Evolutionary conservation across 2,888 invertebrate genomes (phyloP), one percentile per base, ranked within the genome.

Genomic region (Marronus borbonicus): DNA sequence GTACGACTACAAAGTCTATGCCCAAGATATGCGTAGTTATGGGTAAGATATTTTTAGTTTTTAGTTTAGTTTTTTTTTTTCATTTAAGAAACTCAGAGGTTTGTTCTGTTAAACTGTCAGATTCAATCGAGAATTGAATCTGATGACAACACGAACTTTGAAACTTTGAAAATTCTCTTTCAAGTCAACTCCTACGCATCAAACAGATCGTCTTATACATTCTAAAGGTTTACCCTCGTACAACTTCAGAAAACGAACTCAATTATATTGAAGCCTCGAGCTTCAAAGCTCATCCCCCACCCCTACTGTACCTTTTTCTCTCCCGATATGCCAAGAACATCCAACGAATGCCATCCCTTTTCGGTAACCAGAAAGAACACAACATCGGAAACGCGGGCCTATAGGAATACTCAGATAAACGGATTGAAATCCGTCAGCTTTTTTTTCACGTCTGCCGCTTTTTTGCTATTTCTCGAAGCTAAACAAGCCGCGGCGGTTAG

Each of bases 1-100:
- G 20, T 81, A 83, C 58, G 12, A 85, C 83, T 52, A 82, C 86
- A 17, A 83, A 84, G 31, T 79, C 83, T 50, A 80, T 82, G n/a
- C 86, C 87, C 44, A 86, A 85, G 80, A 85, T 85, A 62, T 90
- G 90, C 83, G 81, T 87, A 69, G 88, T 90, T 8, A 90, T 90
- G 90, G 90, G 90, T 90, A 85, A 85, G 88, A 17, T 20, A 17
- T 17, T 58, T 24, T 58, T 8, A 36, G 31, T 36, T 5, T 36
- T 36, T 0, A 5, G 0, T 24, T 24, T 24, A 24, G 24, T 24
- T 24, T 2, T 24, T 24, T 24, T 17, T 17, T 24, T 24, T 1
- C 24, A 24, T 24, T 24, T 24, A 24, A 24, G 24, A 24, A 24
- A 24, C 24, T 17, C 17, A 17, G 17, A 17, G 17, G 17, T 17